Percentiles rank a stretch among this genome's conserved stretches.
Conservation (phyloP, 2,113 vertebrate species). For the Pachypanchax playfairii region DNA sequence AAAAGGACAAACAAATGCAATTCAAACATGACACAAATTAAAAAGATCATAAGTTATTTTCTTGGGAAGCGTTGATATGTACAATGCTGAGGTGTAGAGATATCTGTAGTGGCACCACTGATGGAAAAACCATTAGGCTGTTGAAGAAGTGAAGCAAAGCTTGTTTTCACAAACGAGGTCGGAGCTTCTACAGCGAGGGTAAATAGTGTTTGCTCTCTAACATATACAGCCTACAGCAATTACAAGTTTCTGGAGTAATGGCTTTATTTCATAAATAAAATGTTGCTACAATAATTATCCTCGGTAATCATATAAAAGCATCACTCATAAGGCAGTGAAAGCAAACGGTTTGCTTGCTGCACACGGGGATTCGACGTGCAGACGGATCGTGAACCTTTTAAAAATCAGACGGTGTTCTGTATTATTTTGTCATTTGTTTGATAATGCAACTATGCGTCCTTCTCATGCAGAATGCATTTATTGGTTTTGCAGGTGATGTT, state of each 20-base stretch:
- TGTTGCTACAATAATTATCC: slow-evolving; percentile 82
- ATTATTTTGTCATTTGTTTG: slow-evolving; percentile 64
- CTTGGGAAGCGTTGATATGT: slow-evolving; percentile 63
- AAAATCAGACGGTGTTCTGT: slow-evolving; percentile 62
- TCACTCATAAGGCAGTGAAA: slow-evolving; percentile 77
- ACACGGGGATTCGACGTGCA: slow-evolving; percentile 78
- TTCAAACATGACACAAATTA: slow-evolving; percentile 60
- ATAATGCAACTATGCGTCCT: slow-evolving; percentile 80
- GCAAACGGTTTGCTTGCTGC: slow-evolving; percentile 51
- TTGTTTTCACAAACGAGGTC: slow-evolving; percentile 75
- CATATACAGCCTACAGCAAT: slow-evolving; percentile 84
- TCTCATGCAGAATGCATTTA: slow-evolving; percentile 89
- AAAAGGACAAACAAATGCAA: slow-evolving; percentile 51
- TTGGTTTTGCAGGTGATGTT: slow-evolving; percentile 78
- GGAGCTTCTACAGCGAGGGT: slow-evolving; percentile 89
- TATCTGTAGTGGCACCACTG: slow-evolving; percentile 73
- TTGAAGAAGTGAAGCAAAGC: slow-evolving; percentile 78
- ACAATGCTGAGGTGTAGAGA: slow-evolving; percentile 70
- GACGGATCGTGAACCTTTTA: slow-evolving; percentile 80
- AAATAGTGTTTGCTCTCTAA: slow-evolving; percentile 81
- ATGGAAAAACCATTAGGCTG: slow-evolving; percentile 81
- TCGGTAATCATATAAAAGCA: slow-evolving; percentile 75
- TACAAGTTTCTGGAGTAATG: slow-evolving; percentile 80
- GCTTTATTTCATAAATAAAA: slow-evolving; percentile 88
- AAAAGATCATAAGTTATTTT: slow-evolving; percentile 51